Base-by-base conservation (phyloP, 1,140 invertebrate species). In the Battus philenor region DNA sequence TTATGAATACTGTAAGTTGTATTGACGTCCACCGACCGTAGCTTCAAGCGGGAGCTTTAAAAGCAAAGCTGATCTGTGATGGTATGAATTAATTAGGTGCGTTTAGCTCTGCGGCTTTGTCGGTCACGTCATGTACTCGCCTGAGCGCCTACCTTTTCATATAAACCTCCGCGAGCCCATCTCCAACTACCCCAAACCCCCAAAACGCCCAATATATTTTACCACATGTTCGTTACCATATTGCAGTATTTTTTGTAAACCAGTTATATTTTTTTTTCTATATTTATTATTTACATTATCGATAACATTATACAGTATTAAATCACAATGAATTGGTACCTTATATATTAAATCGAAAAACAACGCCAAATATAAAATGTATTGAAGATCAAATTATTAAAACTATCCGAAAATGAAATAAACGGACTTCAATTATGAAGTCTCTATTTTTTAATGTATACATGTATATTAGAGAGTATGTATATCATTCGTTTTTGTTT, bases 61-160 rank as follows among this genome's bases (percentile, higher is more conserved):
- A 65, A 60, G 72, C 74, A 77, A 83, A 78, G 74, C 74, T 78
- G 62, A 80, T 83, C 79, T 83, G 79, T 83, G 79, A 83, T 83
- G 74, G 65, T 80, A 76, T 73, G 68, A 73, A 67, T 68, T 81
- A 82, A 68, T 73, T 82, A 77, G 65, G 66, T 76, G 72, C 69
- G 66, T 73, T 69, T 71, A 70, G 70, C 69, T 74, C 74, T 74
- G 68, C 70, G 72, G 62, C 68, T 55, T 58, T 55, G 44, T 64
- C 56, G n/a, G n/a, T n/a, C n/a, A n/a, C n/a, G n/a, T n/a, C n/a
- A n/a, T 56, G 41, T 55, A 51, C 54, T 53, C 34, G 49, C 44
- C 50, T 50, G 60, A 45, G 47, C 55, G 36, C 47, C n/a, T 38
- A 46, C 46, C 36, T 48, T 11, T 47, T 22, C 5, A 29, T 10